A percentile compares a stretch with the other conserved stretches of the same genome.
Evolutionary conservation across 2,888 invertebrate species (phyloP).

Genomic region (Mesorhabditis spiculigera): DNA sequence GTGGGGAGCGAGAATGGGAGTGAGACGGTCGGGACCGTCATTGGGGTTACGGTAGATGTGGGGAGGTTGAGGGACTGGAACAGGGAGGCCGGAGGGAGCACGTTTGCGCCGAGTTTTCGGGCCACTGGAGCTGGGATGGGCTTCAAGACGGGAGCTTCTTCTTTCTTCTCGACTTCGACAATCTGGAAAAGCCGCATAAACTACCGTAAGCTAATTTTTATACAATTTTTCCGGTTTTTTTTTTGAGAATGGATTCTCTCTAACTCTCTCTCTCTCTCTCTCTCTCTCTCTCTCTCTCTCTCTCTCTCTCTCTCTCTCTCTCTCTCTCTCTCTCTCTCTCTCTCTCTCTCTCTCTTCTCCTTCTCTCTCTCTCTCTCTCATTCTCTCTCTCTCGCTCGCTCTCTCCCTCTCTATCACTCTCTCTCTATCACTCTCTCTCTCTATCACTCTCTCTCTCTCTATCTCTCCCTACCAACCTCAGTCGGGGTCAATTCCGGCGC

Average conservation of each 20-base stretch:
- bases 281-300: too few relatives aligned
- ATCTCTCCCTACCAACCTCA: background rate
- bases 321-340: too few relatives aligned
- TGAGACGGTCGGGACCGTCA: background rate
- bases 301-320: too few relatives aligned
- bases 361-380: too few relatives aligned
- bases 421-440: too few relatives aligned
- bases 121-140: slow-evolving; percentile 3
- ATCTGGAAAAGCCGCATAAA: background rate
- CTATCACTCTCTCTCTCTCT: too few relatives aligned
- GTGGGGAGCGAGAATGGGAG: background rate
- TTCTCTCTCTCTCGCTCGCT: too few relatives aligned
- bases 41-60: background rate
- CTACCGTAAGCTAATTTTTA: slow-evolving; percentile 12
- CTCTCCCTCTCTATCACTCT: too few relatives aligned
- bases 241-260: background rate
- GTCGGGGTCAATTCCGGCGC: background rate
- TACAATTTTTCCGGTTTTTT: slow-evolving; percentile 10
- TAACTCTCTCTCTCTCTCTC: too few relatives aligned
- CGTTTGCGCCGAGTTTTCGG: background rate
- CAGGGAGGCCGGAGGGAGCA: background rate
- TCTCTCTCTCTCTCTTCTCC: too few relatives aligned
- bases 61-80: background rate
- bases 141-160: background rate
- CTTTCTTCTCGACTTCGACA: background rate